Percentiles rank a stretch among this genome's conserved stretches.
These are phyloP conservation scores for Peromyscus melanophrys DNA, from an alignment of 2,797 vertebrate species.

Conservation along the genomic window DNA sequence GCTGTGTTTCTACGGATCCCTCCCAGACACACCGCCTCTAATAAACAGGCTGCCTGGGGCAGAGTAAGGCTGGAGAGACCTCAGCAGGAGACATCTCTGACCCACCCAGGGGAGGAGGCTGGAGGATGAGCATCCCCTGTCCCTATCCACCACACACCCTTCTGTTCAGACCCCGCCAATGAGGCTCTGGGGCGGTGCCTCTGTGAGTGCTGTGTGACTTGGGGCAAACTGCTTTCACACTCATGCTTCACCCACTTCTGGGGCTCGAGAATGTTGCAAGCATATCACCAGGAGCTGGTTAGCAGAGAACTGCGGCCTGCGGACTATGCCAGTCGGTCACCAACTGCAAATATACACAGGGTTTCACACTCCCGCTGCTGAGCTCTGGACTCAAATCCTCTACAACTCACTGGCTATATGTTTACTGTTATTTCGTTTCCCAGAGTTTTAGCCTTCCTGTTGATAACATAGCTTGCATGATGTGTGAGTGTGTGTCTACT, in stretches of 20 bases:
- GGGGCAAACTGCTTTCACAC: background rate
- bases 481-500: background rate
- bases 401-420: no score
- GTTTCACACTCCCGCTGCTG: background rate
- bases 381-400: background rate
- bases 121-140: background rate
- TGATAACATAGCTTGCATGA: slow-evolving; percentile 11
- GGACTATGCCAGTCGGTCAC: no score
- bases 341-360: background rate
- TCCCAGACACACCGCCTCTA: background rate
- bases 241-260: background rate
- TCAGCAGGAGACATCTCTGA: background rate
- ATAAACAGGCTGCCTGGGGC: background rate
- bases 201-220: background rate
- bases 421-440: background rate
- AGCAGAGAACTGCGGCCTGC: background rate
- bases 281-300: background rate
- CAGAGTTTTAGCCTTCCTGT: background rate
- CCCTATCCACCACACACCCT: background rate
- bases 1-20: background rate
- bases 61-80: background rate
- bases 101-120: background rate
- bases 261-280: background rate
- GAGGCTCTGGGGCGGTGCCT: background rate
- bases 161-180: background rate